A percentile compares a stretch with the other conserved stretches of the same genome.
These are phyloP conservation scores for Hydropsyche betteni DNA, from an alignment of 2,888 invertebrate species.

Conservation along the genomic window DNA sequence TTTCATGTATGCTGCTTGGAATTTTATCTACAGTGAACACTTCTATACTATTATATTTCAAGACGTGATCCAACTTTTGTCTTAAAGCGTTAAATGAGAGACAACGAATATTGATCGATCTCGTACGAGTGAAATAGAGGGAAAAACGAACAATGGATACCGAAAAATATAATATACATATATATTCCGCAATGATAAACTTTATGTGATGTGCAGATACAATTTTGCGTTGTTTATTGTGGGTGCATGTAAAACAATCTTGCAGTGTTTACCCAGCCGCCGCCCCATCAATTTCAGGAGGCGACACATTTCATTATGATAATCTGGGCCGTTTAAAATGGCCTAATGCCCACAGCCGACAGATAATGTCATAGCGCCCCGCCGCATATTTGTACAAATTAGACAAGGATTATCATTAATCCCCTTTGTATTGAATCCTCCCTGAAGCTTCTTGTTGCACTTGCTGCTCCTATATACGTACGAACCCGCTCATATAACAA, in stretches of 20 bases:
- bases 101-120: too few species aligned
- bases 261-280: slow-evolving; percentile 43
- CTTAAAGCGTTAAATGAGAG: too few species aligned
- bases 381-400: slow-evolving; percentile 50
- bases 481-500: too few species aligned
- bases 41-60: neutral
- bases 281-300: slow-evolving; percentile 43
- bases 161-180: too few species aligned
- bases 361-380: slow-evolving; percentile 49
- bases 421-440: slow-evolving; percentile 48
- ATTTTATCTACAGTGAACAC: neutral
- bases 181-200: too few species aligned
- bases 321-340: slow-evolving; percentile 49
- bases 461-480: neutral
- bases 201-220: too few species aligned
- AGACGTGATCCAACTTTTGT: too few species aligned
- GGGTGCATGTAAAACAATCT: slow-evolving; percentile 42
- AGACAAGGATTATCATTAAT: slow-evolving; percentile 49
- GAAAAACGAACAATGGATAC: too few species aligned
- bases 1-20: too few species aligned
- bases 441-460: neutral
- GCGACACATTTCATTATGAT: slow-evolving; percentile 47
- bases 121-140: too few species aligned
- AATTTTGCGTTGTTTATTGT: too few species aligned
- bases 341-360: slow-evolving; percentile 49